Base-by-base conservation (phyloP, 1,140 invertebrate genomes). In the Heliothis subflexa region DNA sequence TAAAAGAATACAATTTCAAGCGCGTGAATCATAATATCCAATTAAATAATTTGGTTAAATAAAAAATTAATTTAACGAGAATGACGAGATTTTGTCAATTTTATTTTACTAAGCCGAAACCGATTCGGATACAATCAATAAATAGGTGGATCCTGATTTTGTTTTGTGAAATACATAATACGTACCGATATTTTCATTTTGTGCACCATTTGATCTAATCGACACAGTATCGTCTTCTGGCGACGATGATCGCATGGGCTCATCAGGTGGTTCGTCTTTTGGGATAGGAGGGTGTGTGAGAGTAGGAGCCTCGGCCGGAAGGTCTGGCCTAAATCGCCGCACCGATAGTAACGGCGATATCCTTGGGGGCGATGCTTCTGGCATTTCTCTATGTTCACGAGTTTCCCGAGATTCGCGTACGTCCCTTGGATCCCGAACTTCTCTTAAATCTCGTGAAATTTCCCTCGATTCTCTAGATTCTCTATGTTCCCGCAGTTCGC, bases 191-290 rank as follows among this genome's bases (percentile, higher is more conserved):
- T 86, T 93, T 86, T 95, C 94, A 87, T 89, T 94, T 84, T 91
- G 89, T 79, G 94, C 92, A 71, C 94, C 94, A 86, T 95, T 95
- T 50, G 94, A 95, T 87, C 94, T 89, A 85, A 95, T 90, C 54
- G 93, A 94, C 40, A 93, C 89, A 11, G 91, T 83, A 78, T 95
- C 94, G 54, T 95, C 94, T 89, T 95, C 94, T 3, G 94, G 94
- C 25, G 94, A 95, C 33, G 93, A 93, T 16, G 93, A 90, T 61
- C 93, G 89, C 88, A 94, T 93, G 4, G 89, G 88, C 80, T 95
- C 94, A 83, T 95, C 94, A 75, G 94, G 94, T 13, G 94, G 94
- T 81, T 95, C 94, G 85, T 95, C 93, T 89, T 95, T 95, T 74
- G 92, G 91, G 79, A 93, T 89, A 82, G 91, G 85, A 80, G 91